Base-by-base conservation (phyloP, 2,888 invertebrate species). In the Andrena minutula region DNA sequence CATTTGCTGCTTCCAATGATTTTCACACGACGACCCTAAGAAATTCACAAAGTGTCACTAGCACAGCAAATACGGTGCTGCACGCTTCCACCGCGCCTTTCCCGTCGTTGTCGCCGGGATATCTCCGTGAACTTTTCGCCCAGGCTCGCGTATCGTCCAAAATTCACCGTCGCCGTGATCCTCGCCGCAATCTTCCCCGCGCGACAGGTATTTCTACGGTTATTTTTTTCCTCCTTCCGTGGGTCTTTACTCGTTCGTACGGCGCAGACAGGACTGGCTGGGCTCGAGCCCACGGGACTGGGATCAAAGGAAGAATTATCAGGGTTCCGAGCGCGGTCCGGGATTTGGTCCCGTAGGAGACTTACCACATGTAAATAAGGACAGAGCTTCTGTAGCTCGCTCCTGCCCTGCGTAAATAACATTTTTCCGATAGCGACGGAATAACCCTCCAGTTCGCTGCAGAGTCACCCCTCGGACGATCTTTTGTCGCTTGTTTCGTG, bases 301-400 rank as follows among this genome's bases (percentile, higher is more conserved):
- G 94, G 94, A 94, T 94, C 94, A 94, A 94, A 93, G 94, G 92
- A 94, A 94, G 94, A 94, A 94, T 94, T 94, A 94, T 94, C 94
- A 93, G 92, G 93, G 93, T 92, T 92, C 91, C 91, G 85, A 91
- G 89, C 93, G 90, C 87, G 90, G 92, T 91, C 93, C 93, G 93
- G 93, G 94, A 94, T 94, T 94, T 93, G 90, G 92, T 93, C 94
- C 93, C 93, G 93, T 88, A 92, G 93, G 94, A 94, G 94, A 94
- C 94, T 94, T 93, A 94, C 93, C 94, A 93, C 94, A 93, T 94
- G 93, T 94, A 94, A 94, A 94, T 94, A 94, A 93, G 93, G 93
- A 93, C 92, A 91, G 91, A 93, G 91, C 90, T 88, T 89, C 89
- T 86, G 89, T 90, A 90, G 90, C 90, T 87, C 76, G 86, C 87